Base-by-base conservation (phyloP, 1,140 invertebrate species). In the Drosophila persimilis region DNA sequence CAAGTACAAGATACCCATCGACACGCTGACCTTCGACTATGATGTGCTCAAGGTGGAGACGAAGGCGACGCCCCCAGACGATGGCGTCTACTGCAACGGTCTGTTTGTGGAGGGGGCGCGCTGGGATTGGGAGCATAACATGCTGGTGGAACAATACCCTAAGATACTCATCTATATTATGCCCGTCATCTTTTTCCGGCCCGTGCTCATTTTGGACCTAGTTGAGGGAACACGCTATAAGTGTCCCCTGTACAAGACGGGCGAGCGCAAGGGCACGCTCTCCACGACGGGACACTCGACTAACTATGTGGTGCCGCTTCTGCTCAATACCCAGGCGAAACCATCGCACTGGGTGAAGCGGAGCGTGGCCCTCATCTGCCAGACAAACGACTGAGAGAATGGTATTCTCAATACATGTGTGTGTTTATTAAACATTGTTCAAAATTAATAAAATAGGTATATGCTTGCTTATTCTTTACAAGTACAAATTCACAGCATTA, bases 281-380 rank as follows among this genome's bases (percentile, higher is more conserved):
- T 97, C 96, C 47, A 98, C 97, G 0, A 98, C 97, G 0, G 97
- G 97, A 1, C 97, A 98, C 92, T 98, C 97, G 0, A 97, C 97
- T 0, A 98, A 98, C 92, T 98, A 96, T 92, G 96, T 98, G 1
- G 91, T 98, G 46, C 95, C 95, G 1, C 93, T 98, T 71, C 93
- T 95, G 52, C 91, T 98, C 20, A 94, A 95, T 15, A 96, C 96
- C 0, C 90, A 94, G 61, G 89, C 94, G 67, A 93, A 94, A 7
- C 90, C 95, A 2, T 92, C 94, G 26, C 97, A 98, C 91, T 98
- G 97, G 97, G 95, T 98, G 2, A 96, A 96, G 92, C 92, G 97
- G 54, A 97, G 97, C 73, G 95, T 97, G 2, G 97, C 97, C 1
- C 92, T 97, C 22, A 92, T 98, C 3, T 96, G 97, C 90, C 97